Evolutionary conservation across 2,113 vertebrate species (phyloP), one percentile per base, ranked within the genome.

Genomic region (Muntiacus reevesi): DNA sequence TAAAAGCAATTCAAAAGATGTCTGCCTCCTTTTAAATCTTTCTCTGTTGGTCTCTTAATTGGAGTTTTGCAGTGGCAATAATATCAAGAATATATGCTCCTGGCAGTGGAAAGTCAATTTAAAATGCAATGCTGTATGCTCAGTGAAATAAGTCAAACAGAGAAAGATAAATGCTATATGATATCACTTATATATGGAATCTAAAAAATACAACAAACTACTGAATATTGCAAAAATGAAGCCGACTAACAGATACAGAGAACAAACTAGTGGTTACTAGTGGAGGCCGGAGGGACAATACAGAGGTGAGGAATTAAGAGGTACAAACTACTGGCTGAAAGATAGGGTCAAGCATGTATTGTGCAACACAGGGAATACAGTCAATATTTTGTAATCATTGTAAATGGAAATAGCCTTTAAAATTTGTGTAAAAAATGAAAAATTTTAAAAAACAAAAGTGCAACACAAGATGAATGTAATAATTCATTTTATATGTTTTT

Each of bases 401-500:
- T 54, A 83, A 83, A 25, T 54, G 79, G 79, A 83, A 83, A 54
- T 82, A 36, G 33, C 50, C 19, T 54, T 83, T 83, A 54, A 54
- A 52, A 8, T n/a, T 54, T 25, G 33, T 83, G 8, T 54, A 54
- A 54, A 82, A 54, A 54, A 14, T 54, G 54, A 54, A 83, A 52
- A 23, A 21, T 21, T 81, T n/a, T n/a, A 21, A n/a, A 79, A n/a
- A 52, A 81, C 47, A 96, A 81, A 95, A 97, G 86, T 89, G 30
- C 7, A 36, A 28, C 88, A 30, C 17, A 40, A 40, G 33, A 6
- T 28, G 2, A 94, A 27, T n/a, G 45, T 15, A 36, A 90, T 91
- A 25, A 85, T 10, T 89, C 60, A 9, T 94, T 98, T 95, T 95
- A 89, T 47, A 52, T 91, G 96, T 91, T 98, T 85, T 85, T 95